Evolutionary conservation across 2,797 vertebrate species (phyloP), one percentile per base, ranked within the genome.

Genomic region (Hypotaenidia okinawae): DNA sequence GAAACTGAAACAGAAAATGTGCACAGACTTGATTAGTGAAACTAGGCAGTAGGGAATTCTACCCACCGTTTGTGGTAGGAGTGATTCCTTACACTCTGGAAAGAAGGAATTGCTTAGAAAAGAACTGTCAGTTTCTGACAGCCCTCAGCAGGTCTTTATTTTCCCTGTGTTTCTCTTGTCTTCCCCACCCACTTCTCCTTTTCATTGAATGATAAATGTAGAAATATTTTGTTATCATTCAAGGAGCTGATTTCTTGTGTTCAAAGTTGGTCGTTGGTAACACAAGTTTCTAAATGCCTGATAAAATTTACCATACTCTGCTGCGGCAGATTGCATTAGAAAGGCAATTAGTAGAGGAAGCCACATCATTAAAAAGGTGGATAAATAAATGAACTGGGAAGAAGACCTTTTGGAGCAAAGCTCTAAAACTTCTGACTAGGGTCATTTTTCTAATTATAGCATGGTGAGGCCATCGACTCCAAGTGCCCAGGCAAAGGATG

Each of bases 401-500:
- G 87, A 95, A 0, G 25, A 92, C 45, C 67, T 93, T 86, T 75
- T 83, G 87, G 64, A 96, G 89, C 67, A 90, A 78, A 94, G 73
- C 73, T 95, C 82, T 82, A 66, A 95, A 94, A 84, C 75, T 91
- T 94, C 80, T 89, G 67, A 89, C 84, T 77, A 94, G 92, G 90
- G 90, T 95, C 95, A 93, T 93, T 97, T 97, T 96, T 97, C 94
- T 85, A 85, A 93, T 94, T 97, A 97, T 95, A 96, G 75, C 90
- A 97, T 95, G 93, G 96, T 93, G 87, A 97, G 95, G 45, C 81
- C 5, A 22, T 89, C 96, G 93, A 89, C 83, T 97, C 75, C 82
- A 94, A 96, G 91, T 97, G 93, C 91, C 96, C 96, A 96, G 95
- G 95, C 95, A 91, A 87, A 96, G 95, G 96, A 97, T 96, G 93